Evolutionary conservation across 2,113 vertebrate species (phyloP).

Genomic region (Neomonachus schauinslandi): DNA sequence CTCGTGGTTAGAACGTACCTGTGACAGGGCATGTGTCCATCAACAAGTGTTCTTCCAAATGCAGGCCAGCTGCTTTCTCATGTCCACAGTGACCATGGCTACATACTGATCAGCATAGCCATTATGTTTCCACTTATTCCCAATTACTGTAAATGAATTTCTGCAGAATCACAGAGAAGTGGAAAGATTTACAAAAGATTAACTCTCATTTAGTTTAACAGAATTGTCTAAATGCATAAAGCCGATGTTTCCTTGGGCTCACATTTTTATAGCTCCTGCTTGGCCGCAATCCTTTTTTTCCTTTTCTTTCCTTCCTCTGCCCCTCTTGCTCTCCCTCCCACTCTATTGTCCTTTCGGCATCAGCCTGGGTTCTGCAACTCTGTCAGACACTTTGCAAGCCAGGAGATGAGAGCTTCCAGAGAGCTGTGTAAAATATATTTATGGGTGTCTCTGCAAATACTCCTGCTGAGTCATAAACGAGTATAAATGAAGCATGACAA

Average conservation of each 20-base stretch:
- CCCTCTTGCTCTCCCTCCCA: not conserved
- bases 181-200: conserved; percentile 69
- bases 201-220: conserved; percentile 70
- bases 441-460: conserved; percentile 67
- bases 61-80: not conserved
- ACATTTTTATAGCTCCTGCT: conserved; percentile 65
- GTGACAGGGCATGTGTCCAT: not conserved
- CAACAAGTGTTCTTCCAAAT: not conserved
- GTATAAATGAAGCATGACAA: conserved; percentile 85
- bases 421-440: conserved; percentile 74
- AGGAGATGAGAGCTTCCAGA: conserved; percentile 43
- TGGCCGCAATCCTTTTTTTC: conserved; percentile 14
- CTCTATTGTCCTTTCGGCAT: not conserved
- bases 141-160: conserved; percentile 57
- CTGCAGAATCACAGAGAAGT: conserved; percentile 53
- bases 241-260: not conserved
- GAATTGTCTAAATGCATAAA: conserved; percentile 76
- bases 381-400: conserved; percentile 45
- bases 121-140: conserved; percentile 54
- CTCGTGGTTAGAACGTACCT: accelerated
- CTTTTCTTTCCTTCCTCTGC: not conserved
- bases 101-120: not conserved
- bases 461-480: conserved; percentile 81
- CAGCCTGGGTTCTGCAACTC: not conserved
- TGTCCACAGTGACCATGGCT: not conserved